These are phyloP conservation scores for Papilio protenor DNA, from an alignment of 2,888 invertebrate genomes.

Conservation along the genomic window DNA sequence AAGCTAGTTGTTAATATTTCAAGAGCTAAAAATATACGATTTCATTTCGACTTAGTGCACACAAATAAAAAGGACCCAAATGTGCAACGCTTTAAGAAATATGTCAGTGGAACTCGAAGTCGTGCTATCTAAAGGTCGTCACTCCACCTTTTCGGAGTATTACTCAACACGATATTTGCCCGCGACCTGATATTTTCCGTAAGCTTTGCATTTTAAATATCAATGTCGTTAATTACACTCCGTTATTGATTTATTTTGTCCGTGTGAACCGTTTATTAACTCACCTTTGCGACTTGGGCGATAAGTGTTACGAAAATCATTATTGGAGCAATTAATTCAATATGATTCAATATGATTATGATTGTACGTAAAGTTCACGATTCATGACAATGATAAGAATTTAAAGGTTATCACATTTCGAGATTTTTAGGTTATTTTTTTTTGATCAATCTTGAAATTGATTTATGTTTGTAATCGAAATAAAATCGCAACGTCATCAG, in stretches of 20 bases:
- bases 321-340: constrained; percentile 40
- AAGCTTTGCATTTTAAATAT: constrained; percentile 43
- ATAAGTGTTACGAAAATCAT: constrained; percentile 24
- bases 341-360: too few relatives aligned
- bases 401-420: constrained; percentile 9
- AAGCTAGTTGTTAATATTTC: not conserved
- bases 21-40: not conserved
- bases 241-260: constrained; percentile 41
- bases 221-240: constrained; percentile 41
- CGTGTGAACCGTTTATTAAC: constrained; percentile 32
- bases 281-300: constrained; percentile 34
- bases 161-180: constrained; percentile 40
- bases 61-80: not conserved
- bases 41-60: not conserved
- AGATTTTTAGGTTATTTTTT: not conserved
- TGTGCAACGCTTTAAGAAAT: not conserved
- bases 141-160: constrained; percentile 36
- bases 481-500: not conserved
- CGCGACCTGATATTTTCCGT: constrained; percentile 39
- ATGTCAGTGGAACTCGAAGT: constrained; percentile 33
- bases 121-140: constrained; percentile 30
- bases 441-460: not conserved
- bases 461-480: not conserved
- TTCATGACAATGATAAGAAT: constrained; percentile 19
- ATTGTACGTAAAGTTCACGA: constrained; percentile 1